Evolutionary conservation across 2,888 invertebrate species (phyloP).

Genomic region (Schizaphis graminum): DNA sequence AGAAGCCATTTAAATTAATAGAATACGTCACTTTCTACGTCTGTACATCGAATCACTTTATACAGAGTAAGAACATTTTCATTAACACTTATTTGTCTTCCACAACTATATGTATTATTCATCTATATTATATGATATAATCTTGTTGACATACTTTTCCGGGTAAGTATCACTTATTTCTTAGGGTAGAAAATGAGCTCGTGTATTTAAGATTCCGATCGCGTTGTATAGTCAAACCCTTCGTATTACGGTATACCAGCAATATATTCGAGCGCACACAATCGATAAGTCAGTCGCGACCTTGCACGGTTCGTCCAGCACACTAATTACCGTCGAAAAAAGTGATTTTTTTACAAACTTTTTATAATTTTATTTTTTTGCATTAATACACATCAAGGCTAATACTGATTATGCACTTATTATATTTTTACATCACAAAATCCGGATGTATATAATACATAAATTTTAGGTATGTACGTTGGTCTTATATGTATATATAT

Average conservation of each 20-base stretch:
- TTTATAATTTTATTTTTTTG: constrained; percentile 15
- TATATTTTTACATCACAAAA: background rate
- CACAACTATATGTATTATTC: background rate
- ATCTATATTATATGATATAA: background rate
- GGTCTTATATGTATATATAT: background rate
- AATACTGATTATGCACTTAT: background rate
- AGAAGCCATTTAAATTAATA: constrained; percentile 38
- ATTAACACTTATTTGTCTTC: constrained; percentile 11
- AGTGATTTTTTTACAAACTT: background rate
- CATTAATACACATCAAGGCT: constrained; percentile 43
- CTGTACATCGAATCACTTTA: background rate
- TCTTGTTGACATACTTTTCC: background rate
- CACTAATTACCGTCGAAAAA: constrained; percentile 38
- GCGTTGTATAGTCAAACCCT: constrained; percentile 11
- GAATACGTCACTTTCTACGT: constrained; percentile 18
- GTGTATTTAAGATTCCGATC: constrained; percentile 2
- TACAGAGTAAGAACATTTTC: background rate
- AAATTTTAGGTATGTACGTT: background rate
- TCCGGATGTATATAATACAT: background rate
- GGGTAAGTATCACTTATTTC: background rate
- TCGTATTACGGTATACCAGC: background rate
- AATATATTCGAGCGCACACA: background rate
- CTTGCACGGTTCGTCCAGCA: constrained; percentile 58
- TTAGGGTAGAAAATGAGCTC: background rate
- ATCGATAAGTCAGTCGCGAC: constrained; percentile 57